Conservation (phyloP, 92 coral and sea anemone genomes). For the Parazoanthus darwini region DNA sequence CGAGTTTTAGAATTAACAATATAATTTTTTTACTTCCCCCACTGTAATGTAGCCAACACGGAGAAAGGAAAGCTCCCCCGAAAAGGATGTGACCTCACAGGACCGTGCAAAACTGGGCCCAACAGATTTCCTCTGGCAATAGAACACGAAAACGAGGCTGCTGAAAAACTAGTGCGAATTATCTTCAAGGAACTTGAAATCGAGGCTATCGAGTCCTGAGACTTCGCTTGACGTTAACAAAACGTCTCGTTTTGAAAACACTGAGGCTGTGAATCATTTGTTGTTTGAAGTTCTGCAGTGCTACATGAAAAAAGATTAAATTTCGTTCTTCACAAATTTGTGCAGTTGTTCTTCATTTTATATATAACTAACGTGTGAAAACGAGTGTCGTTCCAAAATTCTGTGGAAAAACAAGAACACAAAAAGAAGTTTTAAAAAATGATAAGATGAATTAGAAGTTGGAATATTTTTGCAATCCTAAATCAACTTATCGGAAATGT, state of each 20-base stretch:
- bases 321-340: no score
- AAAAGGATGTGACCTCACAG: constrained; percentile 34
- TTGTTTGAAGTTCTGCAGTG: not conserved
- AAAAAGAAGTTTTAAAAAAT: no score
- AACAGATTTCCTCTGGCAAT: constrained; percentile 14
- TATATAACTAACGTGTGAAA: no score
- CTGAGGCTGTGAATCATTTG: not conserved
- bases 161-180: constrained; percentile 38
- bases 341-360: no score
- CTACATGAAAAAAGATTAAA: no score
- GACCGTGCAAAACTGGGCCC: constrained; percentile 31
- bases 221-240: not conserved
- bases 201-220: constrained; percentile 21
- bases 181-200: constrained; percentile 37
- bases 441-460: no score
- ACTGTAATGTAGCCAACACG: constrained; percentile 11
- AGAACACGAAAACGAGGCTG: constrained; percentile 30
- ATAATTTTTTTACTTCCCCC: not conserved
- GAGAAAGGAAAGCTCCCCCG: constrained; percentile 39
- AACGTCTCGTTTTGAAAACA: not conserved
- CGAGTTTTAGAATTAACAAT: no score
- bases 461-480: no score
- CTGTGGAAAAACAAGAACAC: no score
- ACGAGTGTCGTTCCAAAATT: no score
- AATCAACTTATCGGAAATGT: no score